These are phyloP conservation scores for Drosophila bipectinata DNA, from an alignment of 1,140 invertebrate genomes.

Conservation along the genomic window DNA sequence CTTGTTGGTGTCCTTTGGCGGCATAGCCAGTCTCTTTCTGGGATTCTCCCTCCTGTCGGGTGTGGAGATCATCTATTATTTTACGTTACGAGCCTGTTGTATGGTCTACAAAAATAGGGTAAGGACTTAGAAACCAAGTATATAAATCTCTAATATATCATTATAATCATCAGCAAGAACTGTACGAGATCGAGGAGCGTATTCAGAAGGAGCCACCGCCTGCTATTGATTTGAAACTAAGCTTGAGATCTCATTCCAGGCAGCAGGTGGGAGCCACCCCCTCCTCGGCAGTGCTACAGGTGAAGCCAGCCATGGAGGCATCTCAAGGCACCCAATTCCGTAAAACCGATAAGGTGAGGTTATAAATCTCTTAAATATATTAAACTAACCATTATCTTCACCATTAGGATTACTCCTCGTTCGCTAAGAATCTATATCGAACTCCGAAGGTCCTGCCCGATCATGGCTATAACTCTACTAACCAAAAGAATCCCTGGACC, in stretches of 20 bases:
- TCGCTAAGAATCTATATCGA: conserved; percentile 62
- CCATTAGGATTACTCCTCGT: conserved; percentile 57
- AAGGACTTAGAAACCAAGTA: not conserved
- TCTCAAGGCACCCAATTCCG: conserved; percentile 7
- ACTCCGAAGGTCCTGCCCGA: conserved; percentile 61
- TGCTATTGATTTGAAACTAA: conserved; percentile 64
- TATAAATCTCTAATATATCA: not conserved
- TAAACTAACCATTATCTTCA: not conserved
- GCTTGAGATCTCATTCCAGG: conserved; percentile 49
- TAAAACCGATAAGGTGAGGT: conserved; percentile 55
- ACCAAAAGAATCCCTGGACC: conserved; percentile 45
- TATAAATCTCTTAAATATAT: no score
- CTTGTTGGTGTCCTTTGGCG: conserved; percentile 86
- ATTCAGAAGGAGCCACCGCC: conserved; percentile 72
- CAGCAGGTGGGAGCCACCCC: not conserved
- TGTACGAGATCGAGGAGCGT: conserved; percentile 75
- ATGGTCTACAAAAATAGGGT: conserved; percentile 85
- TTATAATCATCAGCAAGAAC: conserved; percentile 61
- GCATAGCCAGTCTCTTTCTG: conserved; percentile 90
- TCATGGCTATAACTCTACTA: conserved; percentile 33
- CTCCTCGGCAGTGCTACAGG: conserved; percentile 45
- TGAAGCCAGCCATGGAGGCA: conserved; percentile 30
- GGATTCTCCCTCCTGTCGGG: conserved; percentile 90
- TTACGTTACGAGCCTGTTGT: conserved; percentile 88
- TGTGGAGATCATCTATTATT: conserved; percentile 90